A percentile compares a stretch with the other conserved stretches of the same genome.
These are phyloP conservation scores for Sphinx pinastri DNA, from an alignment of 2,888 invertebrate species.

Conservation along the genomic window DNA sequence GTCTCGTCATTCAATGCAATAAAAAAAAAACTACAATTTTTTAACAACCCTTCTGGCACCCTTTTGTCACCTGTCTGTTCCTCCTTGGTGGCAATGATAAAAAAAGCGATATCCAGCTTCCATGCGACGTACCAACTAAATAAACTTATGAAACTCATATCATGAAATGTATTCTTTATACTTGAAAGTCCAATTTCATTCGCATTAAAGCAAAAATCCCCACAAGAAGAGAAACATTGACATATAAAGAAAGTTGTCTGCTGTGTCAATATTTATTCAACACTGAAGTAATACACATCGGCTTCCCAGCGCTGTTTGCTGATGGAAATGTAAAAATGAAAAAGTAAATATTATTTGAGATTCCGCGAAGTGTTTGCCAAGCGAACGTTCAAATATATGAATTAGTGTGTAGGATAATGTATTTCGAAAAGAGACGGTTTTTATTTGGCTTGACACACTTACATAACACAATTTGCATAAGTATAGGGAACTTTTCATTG, in stretches of 20 bases:
- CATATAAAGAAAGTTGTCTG: conserved; percentile 9
- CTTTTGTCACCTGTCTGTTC: no score
- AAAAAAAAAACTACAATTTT: no score
- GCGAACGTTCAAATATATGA: conserved; percentile 13
- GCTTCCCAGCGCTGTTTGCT: conserved; percentile 8
- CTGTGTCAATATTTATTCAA: conserved; percentile 17
- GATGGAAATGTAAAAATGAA: conserved; percentile 19
- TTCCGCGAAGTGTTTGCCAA: conserved; percentile 9
- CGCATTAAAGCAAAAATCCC: conserved; percentile 4
- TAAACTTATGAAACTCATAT: no score
- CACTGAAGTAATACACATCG: conserved; percentile 12
- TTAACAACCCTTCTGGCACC: no score
- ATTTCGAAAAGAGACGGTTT: background rate
- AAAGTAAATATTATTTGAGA: conserved; percentile 17
- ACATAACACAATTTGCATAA: background rate
- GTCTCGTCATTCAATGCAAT: no score
- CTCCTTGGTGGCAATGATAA: no score
- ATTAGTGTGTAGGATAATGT: conserved; percentile 3
- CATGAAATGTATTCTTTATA: no score
- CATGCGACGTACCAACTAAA: no score
- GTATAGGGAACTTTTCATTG: no score
- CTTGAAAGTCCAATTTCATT: background rate
- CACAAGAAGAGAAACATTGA: background rate
- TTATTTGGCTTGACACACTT: background rate
- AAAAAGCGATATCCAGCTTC: no score